phyloP scores from a whole-genome alignment of 2,113 vertebrate genomes.

The Rhodinocichla rosea region DNA sequence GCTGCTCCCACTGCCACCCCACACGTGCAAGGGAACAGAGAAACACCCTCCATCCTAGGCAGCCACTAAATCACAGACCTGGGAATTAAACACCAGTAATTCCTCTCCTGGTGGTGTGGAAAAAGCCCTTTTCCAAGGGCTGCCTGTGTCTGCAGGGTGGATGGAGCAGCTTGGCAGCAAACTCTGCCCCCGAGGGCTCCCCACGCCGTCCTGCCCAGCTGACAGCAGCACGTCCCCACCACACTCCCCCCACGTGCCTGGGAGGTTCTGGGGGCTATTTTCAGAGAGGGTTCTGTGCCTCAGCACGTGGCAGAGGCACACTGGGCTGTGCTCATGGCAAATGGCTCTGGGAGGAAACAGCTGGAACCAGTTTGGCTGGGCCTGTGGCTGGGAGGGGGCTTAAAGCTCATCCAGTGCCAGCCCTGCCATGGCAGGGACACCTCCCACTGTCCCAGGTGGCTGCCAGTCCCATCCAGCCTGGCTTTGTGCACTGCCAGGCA shows the following conservation, averaged over 20 bases:
- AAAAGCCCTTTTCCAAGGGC: background rate
- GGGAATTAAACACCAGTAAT: background rate
- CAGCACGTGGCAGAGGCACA: background rate
- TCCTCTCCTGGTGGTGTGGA: background rate
- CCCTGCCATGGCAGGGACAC: background rate
- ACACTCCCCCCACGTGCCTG: background rate
- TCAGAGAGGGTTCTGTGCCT: background rate
- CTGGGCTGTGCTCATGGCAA: background rate
- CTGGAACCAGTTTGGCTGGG: background rate
- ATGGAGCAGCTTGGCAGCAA: background rate
- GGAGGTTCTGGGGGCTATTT: background rate
- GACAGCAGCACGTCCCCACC: background rate
- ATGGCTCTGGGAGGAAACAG: background rate
- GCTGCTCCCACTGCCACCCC: background rate
- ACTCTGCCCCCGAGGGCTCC: background rate
- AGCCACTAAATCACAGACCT: background rate
- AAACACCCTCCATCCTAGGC: background rate
- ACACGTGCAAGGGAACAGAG: rapidly evolving
- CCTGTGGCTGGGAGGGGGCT: rapidly evolving
- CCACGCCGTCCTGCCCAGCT: background rate
- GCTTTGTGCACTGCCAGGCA: background rate
- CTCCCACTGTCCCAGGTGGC: rapidly evolving
- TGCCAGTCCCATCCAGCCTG: rapidly evolving
- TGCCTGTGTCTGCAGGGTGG: background rate
- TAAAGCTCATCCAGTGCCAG: background rate